phyloP scores from a whole-genome alignment of 2,797 vertebrate genomes.

The Pteronotus mesoamericanus region DNA sequence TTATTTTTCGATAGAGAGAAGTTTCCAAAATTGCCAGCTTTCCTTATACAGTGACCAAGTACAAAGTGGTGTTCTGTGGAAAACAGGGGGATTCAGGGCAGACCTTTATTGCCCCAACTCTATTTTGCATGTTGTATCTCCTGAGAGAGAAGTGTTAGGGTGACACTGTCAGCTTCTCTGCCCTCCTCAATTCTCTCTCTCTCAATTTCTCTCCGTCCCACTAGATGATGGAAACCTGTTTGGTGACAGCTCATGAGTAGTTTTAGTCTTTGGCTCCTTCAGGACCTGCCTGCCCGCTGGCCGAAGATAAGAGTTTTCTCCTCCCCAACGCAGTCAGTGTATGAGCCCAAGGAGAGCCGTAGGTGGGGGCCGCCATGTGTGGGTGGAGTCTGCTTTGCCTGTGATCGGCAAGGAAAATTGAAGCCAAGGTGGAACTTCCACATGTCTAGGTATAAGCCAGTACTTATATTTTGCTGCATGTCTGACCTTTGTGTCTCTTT shows the following conservation, averaged over 20 bases:
- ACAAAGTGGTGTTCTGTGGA: background rate
- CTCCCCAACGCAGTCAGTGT: background rate
- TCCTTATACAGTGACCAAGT: background rate
- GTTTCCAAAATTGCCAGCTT: background rate
- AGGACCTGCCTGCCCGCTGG: background rate
- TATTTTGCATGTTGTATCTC: background rate
- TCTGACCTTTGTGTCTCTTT: background rate
- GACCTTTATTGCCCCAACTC: background rate
- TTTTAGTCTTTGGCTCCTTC: background rate
- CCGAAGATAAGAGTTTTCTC: background rate
- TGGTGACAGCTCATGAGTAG: background rate
- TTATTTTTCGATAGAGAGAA: background rate
- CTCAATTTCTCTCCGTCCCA: background rate
- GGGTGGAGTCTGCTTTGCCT: background rate
- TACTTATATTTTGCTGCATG: background rate
- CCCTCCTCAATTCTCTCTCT: background rate
- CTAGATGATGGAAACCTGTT: background rate
- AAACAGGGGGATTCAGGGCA: background rate
- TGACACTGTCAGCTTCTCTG: background rate
- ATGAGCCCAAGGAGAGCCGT: too few species aligned
- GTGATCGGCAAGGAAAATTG: rapidly evolving
- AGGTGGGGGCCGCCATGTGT: background rate
- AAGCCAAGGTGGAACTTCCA: background rate
- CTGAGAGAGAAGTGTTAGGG: background rate
- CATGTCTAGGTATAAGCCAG: background rate